phyloP scores from a whole-genome alignment of 2,797 vertebrate species.

The Iguana delicatissima region DNA sequence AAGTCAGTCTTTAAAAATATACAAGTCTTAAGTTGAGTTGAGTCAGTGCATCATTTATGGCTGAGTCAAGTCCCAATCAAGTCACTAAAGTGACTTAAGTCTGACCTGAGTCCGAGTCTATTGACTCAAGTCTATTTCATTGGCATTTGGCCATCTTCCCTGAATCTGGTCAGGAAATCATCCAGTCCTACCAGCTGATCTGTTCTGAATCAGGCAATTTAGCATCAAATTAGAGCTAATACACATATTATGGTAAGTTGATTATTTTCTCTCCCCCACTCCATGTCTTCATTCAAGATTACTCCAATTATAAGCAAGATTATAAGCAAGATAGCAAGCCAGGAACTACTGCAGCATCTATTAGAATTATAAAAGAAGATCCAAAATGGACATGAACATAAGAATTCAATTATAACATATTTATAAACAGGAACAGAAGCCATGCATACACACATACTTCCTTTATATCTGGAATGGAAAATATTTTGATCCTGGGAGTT shows the following conservation, averaged over 20 bases:
- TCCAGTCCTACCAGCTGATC: background rate
- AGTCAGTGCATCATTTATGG: no score
- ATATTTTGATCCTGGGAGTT: no score
- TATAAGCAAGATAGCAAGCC: background rate
- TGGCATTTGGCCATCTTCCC: background rate
- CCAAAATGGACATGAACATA: background rate
- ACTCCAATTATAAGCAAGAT: background rate
- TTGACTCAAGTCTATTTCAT: no score
- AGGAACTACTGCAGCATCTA: no score
- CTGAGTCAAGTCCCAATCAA: no score
- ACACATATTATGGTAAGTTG: background rate
- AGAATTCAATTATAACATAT: background rate
- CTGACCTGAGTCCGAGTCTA: no score
- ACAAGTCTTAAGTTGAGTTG: no score
- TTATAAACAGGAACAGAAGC: background rate
- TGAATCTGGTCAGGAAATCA: background rate
- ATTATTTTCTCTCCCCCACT: background rate
- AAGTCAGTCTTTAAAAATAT: no score
- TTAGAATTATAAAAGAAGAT: no score
- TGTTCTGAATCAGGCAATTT: background rate
- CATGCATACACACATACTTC: no score
- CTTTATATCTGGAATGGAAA: background rate
- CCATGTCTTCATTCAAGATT: background rate
- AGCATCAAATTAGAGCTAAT: background rate
- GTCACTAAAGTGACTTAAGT: no score